phyloP scores from a whole-genome alignment of 35 echinoderm and acorn worm genomes.

The Heliocidaris erythrogramma region DNA sequence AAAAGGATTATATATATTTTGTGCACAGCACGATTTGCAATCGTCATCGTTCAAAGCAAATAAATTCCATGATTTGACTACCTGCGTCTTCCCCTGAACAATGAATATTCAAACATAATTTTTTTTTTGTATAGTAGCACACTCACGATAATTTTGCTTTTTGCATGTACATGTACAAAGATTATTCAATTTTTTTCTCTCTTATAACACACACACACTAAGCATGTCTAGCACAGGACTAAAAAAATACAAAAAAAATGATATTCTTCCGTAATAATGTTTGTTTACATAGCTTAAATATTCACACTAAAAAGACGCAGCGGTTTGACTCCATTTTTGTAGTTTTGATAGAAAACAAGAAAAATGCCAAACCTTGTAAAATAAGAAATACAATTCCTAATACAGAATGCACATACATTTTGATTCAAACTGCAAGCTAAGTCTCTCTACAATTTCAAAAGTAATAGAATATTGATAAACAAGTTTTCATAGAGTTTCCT shows the following conservation, averaged over 20 bases:
- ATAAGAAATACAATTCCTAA: not conserved
- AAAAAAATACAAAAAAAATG: slow-evolving; percentile 28
- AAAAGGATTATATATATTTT: not conserved
- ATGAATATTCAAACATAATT: slow-evolving; percentile 16
- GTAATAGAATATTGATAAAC: not conserved
- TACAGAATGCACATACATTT: not conserved
- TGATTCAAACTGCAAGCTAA: not conserved
- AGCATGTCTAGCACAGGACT: not conserved
- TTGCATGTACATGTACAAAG: not conserved
- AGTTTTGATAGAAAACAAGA: slow-evolving; percentile 16
- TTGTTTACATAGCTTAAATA: not conserved
- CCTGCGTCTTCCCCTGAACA: slow-evolving; percentile 32
- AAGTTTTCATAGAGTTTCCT: not conserved
- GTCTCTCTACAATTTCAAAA: not conserved
- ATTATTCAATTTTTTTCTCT: slow-evolving; percentile 20
- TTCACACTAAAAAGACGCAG: slow-evolving; percentile 33
- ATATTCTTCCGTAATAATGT: slow-evolving; percentile 11
- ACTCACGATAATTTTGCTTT: slow-evolving; percentile 14
- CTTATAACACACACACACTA: slow-evolving; percentile 19
- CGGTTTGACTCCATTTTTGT: not conserved
- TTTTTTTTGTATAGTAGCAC: slow-evolving; percentile 23
- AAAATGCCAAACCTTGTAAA: not conserved
- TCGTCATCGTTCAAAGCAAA: slow-evolving; percentile 35
- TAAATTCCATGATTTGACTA: slow-evolving; percentile 42
- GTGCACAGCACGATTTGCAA: slow-evolving; percentile 41